Evolutionary conservation across 2,113 vertebrate genomes (phyloP), one percentile per base, ranked within the genome.

Genomic region (Trematomus loennbergii): DNA sequence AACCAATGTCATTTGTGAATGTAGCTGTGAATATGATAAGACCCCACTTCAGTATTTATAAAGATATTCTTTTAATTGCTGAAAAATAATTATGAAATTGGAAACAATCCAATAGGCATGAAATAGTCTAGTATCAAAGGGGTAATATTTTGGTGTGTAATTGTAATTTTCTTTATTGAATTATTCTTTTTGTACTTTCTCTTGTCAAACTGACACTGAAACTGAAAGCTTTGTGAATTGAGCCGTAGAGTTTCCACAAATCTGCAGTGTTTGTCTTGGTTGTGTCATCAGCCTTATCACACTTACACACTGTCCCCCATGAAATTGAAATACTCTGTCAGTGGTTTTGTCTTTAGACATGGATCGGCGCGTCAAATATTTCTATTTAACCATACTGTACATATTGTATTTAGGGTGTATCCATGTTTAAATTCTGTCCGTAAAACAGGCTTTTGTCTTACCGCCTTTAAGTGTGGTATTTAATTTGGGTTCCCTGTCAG

Each of bases 231-330:
- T 83, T 72, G 52, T 40, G 11, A 77, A 78, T 72, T 50, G 69
- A 72, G 60, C 33, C 12, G 54, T 75, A 68, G 78, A 86, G 69
- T 72, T 85, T 72, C 71, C 84, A 77, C 54, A 72, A 70, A 85
- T 89, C 22, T 57, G 74, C 78, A 70, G 57, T 67, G 85, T 90
- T 88, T 83, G 74, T 83, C 72, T 79, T 65, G 70, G 68, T 85
- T 12, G 82, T 87, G 86, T 84, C 88, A 82, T 86, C 69, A 69
- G 64, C 52, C 88, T 94, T 93, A 93, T 94, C 90, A 67, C 81
- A 36, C 53, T 59, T 79, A 75, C 78, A 87, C 85, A 93, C 77
- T 68, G 50, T 64, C 82, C 50, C 78, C 88, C 87, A 73, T 90
- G 88, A 93, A 93, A 93, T 89, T 85, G 58, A 79, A 82, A 83